phyloP scores from a whole-genome alignment of 2,113 vertebrate genomes.

The Pseudopipra pipra region DNA sequence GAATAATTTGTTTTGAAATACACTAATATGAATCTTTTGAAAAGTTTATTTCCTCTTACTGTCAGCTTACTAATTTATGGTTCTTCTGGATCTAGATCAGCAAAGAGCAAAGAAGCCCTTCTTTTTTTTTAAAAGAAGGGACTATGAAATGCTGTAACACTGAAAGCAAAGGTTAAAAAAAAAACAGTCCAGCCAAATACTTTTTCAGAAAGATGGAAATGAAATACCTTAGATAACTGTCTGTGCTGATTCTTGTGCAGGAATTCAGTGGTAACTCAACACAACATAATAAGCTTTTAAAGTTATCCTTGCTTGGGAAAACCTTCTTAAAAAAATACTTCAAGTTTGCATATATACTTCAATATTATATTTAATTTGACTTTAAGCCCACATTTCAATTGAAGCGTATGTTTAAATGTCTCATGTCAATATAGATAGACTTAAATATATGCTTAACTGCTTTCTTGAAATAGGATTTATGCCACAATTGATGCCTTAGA shows the following conservation, averaged over 20 bases:
- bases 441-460: neutral
- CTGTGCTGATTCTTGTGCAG: neutral
- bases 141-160: neutral
- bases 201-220: neutral
- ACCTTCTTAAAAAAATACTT: neutral
- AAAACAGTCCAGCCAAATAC: neutral
- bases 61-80: neutral
- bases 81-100: neutral
- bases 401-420: neutral
- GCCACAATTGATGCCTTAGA: neutral
- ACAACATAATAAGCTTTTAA: neutral
- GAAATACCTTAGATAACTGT: neutral
- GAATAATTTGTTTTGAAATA: neutral
- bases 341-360: neutral
- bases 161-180: neutral
- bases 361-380: neutral
- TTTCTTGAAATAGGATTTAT: conserved; percentile 5
- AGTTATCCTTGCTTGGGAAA: neutral
- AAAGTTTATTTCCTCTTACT: neutral
- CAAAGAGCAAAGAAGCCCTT: neutral
- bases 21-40: neutral
- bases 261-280: neutral
- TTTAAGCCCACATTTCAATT: neutral
- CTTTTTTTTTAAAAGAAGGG: neutral
- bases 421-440: neutral